Percentiles rank a stretch among this genome's conserved stretches.
Evolutionary conservation across 1,140 invertebrate species (phyloP).

Genomic region (Eurosta solidaginis): DNA sequence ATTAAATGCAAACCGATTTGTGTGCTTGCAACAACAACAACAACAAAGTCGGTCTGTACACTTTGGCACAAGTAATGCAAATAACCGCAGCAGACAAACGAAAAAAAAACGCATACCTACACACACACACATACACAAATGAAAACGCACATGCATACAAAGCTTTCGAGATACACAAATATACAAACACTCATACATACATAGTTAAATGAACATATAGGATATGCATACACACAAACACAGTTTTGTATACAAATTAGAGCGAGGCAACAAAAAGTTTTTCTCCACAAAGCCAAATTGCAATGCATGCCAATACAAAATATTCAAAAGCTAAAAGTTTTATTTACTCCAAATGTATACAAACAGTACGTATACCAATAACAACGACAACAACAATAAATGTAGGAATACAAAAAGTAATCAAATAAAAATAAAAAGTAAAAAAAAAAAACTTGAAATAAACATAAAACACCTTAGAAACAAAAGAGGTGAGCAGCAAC

Average conservation of each 20-base stretch:
- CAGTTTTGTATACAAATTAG: slow-evolving; percentile 26
- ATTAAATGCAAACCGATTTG: slow-evolving; percentile 2
- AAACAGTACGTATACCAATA: neutral
- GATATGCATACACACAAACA: neutral
- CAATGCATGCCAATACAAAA: slow-evolving; percentile 23
- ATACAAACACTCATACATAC: neutral
- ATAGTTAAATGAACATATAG: too few relatives aligned
- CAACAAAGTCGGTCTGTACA: neutral
- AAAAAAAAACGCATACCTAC: neutral
- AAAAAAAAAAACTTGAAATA: neutral
- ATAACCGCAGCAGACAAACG: slow-evolving; percentile 21
- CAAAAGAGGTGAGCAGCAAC: neutral
- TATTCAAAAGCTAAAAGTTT: slow-evolving; percentile 27
- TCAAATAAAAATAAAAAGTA: neutral
- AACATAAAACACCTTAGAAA: slow-evolving; percentile 13
- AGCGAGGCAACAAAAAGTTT: slow-evolving; percentile 20
- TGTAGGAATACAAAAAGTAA: neutral
- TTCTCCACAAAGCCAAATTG: slow-evolving; percentile 23
- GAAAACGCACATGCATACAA: neutral
- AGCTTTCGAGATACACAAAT: neutral
- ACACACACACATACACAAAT: neutral
- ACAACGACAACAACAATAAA: neutral
- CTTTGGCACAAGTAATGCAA: slow-evolving; percentile 27
- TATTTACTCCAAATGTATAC: slow-evolving; percentile 19
- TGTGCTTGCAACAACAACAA: neutral